Evolutionary conservation across 2,888 invertebrate genomes (phyloP).

Genomic region (Geophilus truncorum): DNA sequence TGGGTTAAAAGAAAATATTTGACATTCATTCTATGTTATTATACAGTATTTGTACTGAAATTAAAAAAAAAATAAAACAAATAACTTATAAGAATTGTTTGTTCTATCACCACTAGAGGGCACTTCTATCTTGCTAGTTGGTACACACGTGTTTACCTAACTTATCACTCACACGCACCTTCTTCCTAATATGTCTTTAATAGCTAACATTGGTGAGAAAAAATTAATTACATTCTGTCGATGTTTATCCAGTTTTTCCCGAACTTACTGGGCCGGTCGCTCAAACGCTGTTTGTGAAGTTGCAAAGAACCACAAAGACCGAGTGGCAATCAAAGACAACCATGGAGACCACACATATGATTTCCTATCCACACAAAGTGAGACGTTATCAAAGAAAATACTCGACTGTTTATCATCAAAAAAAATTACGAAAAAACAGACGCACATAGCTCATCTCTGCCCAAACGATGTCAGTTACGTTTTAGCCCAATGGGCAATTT

Average conservation of each 20-base stretch:
- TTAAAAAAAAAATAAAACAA: neutral
- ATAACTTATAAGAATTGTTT: no score
- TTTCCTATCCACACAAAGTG: neutral
- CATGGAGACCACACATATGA: conserved; percentile 1
- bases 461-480: conserved; percentile 74
- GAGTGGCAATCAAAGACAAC: neutral
- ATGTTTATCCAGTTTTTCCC: neutral
- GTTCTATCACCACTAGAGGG: no score
- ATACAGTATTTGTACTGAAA: neutral
- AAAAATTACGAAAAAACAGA: conserved; percentile 28
- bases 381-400: neutral
- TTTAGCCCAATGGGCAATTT: conserved; percentile 77
- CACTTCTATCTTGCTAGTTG: no score
- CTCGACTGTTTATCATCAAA: neutral
- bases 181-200: no score
- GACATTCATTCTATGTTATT: neutral
- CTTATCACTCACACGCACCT: no score
- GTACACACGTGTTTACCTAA: no score
- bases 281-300: neutral
- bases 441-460: conserved; percentile 66
- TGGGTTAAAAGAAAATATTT: neutral
- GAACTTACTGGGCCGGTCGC: neutral
- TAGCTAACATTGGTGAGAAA: no score
- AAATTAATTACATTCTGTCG: neutral
- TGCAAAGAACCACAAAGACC: neutral